These are phyloP conservation scores for Enteromius treurensis DNA, from an alignment of 2,797 vertebrate species.

Conservation along the genomic window DNA sequence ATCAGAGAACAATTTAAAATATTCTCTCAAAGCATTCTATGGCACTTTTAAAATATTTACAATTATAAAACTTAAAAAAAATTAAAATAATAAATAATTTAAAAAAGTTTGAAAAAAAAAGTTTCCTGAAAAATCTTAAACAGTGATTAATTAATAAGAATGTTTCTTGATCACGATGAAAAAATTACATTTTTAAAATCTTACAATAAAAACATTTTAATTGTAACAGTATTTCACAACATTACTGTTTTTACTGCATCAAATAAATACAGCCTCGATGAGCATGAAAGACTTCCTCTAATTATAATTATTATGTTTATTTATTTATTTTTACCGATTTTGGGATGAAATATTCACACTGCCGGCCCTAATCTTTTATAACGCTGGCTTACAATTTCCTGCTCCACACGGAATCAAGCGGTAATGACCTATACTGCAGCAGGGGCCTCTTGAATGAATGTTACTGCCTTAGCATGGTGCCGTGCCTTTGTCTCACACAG, in stretches of 20 bases:
- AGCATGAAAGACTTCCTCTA: background rate
- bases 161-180: too few relatives aligned
- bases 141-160: too few relatives aligned
- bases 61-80: background rate
- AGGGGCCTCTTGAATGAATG: slow-evolving; percentile 12
- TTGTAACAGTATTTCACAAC: background rate
- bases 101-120: background rate
- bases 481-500: slow-evolving; percentile 42
- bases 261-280: background rate
- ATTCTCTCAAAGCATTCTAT: too few relatives aligned
- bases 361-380: background rate
- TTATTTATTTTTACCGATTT: background rate
- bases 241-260: background rate
- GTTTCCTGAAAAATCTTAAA: background rate
- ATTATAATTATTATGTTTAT: background rate
- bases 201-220: background rate
- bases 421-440: background rate
- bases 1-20: too few relatives aligned
- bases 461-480: slow-evolving; percentile 23
- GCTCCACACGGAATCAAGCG: background rate
- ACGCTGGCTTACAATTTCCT: slow-evolving; percentile 1
- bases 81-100: background rate
- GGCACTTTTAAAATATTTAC: background rate
- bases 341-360: background rate
- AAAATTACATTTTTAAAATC: background rate